Base-by-base conservation (phyloP, 64 coral and sea anemone genomes). In the Montipora cactus region DNA sequence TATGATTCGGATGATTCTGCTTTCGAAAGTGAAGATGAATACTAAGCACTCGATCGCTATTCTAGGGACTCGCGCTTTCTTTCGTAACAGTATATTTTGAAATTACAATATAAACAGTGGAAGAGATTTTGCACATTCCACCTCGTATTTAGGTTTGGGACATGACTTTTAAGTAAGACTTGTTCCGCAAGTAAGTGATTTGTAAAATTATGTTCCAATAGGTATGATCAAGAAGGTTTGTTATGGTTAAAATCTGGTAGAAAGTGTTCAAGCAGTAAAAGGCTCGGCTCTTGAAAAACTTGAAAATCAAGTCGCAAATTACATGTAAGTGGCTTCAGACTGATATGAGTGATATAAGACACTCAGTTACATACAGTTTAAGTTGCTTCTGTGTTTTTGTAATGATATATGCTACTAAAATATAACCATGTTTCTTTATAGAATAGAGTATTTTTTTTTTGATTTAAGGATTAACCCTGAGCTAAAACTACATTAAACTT, bases 231-330 rank as follows among this genome's bases (percentile, higher is more conserved):
- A 25, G 23, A 25, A 25, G 23, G 23, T 25, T 25, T 25, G 23
- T 25, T 25, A 25, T 25, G 23, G 23, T 25, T 67, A 67, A 67
- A 67, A 67, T 67, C 64, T 67, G 18, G 28, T 67, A 55, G 46
- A 46, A 80, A 23, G 78, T 74, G 71, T 74, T 74, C 64, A 67
- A 67, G 64, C 64, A 67, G 64, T 67, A 13, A 67, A 74, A 74
- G 78, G 48, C 49, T 80, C 7, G 78, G 78, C 78, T 80, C 78
- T 80, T 80, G 78, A 80, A 80, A 80, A 49, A 55, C 76, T 78
- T 78, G 45, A 78, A 78, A 48, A 78, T 78, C 76, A 48, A 78
- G 76, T 78, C 47, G 45, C 50, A 49, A 70, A 70, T 78, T 25
- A 25, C 23, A 25, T 25, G 23, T 47, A 78, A 25, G 23, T 25